Evolutionary conservation across 35 echinoderm and acorn worm genomes (phyloP).

Genomic region (Apostichopus parvimensis): DNA sequence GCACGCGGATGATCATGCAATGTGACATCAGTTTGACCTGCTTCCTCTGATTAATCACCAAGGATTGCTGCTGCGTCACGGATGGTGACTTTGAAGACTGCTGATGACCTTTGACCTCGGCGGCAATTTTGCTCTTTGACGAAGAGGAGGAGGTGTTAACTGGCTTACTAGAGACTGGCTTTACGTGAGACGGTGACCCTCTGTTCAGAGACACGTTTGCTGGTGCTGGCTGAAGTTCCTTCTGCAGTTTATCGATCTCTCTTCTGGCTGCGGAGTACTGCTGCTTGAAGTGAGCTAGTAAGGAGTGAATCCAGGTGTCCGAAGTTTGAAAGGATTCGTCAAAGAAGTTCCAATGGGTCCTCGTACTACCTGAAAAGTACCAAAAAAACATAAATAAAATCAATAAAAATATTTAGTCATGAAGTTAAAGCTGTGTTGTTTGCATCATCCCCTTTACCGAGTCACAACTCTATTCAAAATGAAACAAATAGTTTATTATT

Average conservation of each 20-base stretch:
- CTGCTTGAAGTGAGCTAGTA: conserved; percentile 96
- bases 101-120: conserved; percentile 46
- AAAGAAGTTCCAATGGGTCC: conserved; percentile 86
- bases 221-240: background rate
- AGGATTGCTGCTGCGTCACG: background rate
- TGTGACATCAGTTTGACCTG: conserved; percentile 86
- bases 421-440: no score
- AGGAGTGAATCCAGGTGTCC: conserved; percentile 86
- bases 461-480: no score
- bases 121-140: background rate
- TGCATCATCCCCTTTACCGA: no score
- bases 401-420: no score
- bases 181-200: background rate
- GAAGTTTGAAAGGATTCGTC: conserved; percentile 87
- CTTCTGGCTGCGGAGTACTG: conserved; percentile 77
- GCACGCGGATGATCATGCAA: conserved; percentile 72
- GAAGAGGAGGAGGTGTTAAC: background rate
- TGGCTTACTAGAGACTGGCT: background rate
- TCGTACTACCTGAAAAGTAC: conserved; percentile 64
- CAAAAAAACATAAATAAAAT: background rate
- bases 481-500: no score
- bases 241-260: conserved; percentile 60
- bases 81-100: conserved; percentile 9
- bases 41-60: conserved; percentile 15
- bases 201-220: background rate